phyloP scores from a whole-genome alignment of 2,888 invertebrate species.

The Galerucella calmariensis region DNA sequence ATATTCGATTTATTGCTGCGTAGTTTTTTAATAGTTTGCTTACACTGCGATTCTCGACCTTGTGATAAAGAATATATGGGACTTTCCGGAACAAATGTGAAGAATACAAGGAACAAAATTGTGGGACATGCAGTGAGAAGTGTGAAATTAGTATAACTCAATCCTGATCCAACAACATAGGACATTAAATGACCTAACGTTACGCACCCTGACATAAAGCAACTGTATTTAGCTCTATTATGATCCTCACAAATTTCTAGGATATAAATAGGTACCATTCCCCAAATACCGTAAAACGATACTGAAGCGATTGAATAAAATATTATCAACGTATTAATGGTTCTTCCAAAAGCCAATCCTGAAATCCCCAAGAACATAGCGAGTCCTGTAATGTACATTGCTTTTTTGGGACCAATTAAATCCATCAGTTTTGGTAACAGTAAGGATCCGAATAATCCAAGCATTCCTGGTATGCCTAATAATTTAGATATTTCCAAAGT shows the following conservation, averaged over 20 bases:
- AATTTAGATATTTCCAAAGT: slow-evolving; percentile 43
- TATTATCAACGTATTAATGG: slow-evolving; percentile 20
- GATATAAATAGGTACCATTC: slow-evolving; percentile 24
- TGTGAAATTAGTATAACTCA: slow-evolving; percentile 19
- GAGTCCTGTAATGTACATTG: slow-evolving; percentile 70
- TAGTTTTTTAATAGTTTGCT: slow-evolving; percentile 17
- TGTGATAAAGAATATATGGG: not conserved
- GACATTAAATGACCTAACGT: slow-evolving; percentile 29
- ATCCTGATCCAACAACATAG: slow-evolving; percentile 25
- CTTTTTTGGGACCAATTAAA: slow-evolving; percentile 72
- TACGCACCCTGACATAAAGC: slow-evolving; percentile 19
- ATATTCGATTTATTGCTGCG: slow-evolving; percentile 24
- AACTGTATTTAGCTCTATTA: slow-evolving; percentile 36
- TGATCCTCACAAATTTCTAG: slow-evolving; percentile 37
- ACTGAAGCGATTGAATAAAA: not conserved
- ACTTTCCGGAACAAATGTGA: not conserved
- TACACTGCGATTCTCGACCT: slow-evolving; percentile 2
- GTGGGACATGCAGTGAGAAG: slow-evolving; percentile 11
- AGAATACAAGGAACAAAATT: slow-evolving; percentile 1
- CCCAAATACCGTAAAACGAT: not conserved
- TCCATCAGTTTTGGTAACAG: slow-evolving; percentile 39
- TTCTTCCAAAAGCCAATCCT: slow-evolving; percentile 36
- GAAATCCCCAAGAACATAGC: slow-evolving; percentile 70
- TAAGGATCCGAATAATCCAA: slow-evolving; percentile 39
- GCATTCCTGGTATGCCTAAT: slow-evolving; percentile 40